Evolutionary conservation across 2,888 invertebrate genomes (phyloP).

Genomic region (Crepidodera aurea): DNA sequence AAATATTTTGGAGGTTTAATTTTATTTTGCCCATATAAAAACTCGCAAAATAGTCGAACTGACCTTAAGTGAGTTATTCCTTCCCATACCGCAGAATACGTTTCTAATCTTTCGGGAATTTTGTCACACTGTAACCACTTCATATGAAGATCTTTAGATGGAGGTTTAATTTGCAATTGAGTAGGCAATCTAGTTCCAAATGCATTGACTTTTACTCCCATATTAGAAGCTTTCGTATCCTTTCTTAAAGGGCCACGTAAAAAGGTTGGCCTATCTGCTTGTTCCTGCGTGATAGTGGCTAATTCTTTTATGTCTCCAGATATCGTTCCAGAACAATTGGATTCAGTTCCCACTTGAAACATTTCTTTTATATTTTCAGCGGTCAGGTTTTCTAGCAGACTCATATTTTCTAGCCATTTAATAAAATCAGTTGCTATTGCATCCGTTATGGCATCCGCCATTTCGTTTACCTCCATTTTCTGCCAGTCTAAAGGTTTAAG

Average conservation of each 20-base stretch:
- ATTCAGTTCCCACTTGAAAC: constrained; percentile 68
- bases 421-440: constrained; percentile 57
- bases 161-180: constrained; percentile 42
- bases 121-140: constrained; percentile 67
- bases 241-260: constrained; percentile 39
- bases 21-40: constrained; percentile 65
- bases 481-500: constrained; percentile 54
- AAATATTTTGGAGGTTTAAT: constrained; percentile 66
- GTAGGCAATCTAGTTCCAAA: constrained; percentile 42
- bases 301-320: constrained; percentile 67
- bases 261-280: constrained; percentile 59
- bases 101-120: constrained; percentile 67
- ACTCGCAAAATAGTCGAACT: constrained; percentile 66
- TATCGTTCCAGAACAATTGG: constrained; percentile 66
- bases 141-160: constrained; percentile 62
- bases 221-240: constrained; percentile 38
- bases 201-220: constrained; percentile 32
- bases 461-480: constrained; percentile 52
- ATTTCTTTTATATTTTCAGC: constrained; percentile 55
- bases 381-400: constrained; percentile 43
- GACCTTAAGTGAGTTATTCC: constrained; percentile 69
- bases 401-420: constrained; percentile 55
- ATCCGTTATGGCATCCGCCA: constrained; percentile 56
- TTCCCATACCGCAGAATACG: constrained; percentile 70
- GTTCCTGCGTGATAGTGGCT: constrained; percentile 66